Base-by-base conservation (phyloP, 2,888 invertebrate genomes). In the Saturnia japonica region DNA sequence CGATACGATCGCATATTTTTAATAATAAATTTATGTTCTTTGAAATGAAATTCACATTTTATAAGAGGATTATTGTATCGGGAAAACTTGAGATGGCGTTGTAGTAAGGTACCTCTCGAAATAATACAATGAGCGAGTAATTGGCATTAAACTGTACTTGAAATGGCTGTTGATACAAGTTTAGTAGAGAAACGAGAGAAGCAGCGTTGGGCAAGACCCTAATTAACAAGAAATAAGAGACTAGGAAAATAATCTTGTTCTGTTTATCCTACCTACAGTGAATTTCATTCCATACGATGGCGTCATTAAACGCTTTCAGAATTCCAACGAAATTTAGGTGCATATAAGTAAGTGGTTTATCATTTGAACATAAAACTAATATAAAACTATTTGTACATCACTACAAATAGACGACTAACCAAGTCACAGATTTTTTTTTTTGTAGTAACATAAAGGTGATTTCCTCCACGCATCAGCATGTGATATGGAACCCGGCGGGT, bases 181-280 rank as follows among this genome's bases (percentile, higher is more conserved):
- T 34, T 40, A 40, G 64, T 40, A 28, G 16, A 64, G 40, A 3
- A 62, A 19, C 34, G 34, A 19, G 64, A 57, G 77, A 82, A 81
- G 74, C 72, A 77, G 77, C 76, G 78, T 78, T 78, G 73, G 71
- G 74, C 75, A 72, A 75, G 74, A 79, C 77, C 79, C 83, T 88
- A 89, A 90, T 90, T 89, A 89, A 84, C 77, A 82, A 81, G 88
- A 88, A 88, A 88, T 83, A 89, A 80, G 86, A 87, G 83, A 81
- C 54, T 67, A 60, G 75, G 77, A 75, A 75, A 74, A 76, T 77
- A 78, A 80, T 80, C 83, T 83, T 80, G 79, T 79, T 74, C 76
- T 76, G 76, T 72, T n/a, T 74, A 75, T 73, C 71, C 71, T 72
- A 57, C 73, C 72, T 73, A 74, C 57, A 14, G 57, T 60, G 28